phyloP scores from a whole-genome alignment of 2,113 vertebrate genomes.

The Gallinago paraguaiae region DNA sequence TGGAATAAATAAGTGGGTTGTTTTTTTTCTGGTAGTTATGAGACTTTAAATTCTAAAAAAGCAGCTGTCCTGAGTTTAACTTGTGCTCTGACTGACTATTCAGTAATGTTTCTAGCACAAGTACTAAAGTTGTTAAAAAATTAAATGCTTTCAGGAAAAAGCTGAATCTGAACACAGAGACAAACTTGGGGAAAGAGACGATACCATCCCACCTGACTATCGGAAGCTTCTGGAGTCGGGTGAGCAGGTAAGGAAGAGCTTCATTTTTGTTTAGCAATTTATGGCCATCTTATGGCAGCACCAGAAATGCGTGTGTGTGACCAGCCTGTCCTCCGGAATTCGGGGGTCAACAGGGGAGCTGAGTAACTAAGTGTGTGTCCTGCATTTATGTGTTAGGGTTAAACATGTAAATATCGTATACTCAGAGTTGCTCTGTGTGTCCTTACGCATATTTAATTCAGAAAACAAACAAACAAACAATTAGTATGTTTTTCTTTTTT shows the following conservation, averaged over 20 bases:
- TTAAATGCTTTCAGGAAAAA: conserved; percentile 70
- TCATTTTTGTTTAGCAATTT: neutral
- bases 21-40: neutral
- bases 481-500: neutral
- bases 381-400: neutral
- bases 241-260: conserved; percentile 62
- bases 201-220: conserved; percentile 78
- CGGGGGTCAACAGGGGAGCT: neutral
- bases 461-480: neutral
- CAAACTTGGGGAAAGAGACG: conserved; percentile 78
- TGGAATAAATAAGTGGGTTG: accelerated
- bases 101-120: neutral
- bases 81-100: neutral
- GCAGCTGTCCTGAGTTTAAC: neutral
- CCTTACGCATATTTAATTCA: neutral
- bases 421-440: neutral
- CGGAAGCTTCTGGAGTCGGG: conserved; percentile 68
- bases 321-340: neutral
- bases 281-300: neutral
- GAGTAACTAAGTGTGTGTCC: neutral
- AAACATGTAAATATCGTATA: neutral
- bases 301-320: neutral
- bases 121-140: neutral
- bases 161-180: conserved; percentile 72
- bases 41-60: neutral